Evolutionary conservation across 1,140 invertebrate species (phyloP), one percentile per base, ranked within the genome.

Genomic region (Aphelinus certus): DNA sequence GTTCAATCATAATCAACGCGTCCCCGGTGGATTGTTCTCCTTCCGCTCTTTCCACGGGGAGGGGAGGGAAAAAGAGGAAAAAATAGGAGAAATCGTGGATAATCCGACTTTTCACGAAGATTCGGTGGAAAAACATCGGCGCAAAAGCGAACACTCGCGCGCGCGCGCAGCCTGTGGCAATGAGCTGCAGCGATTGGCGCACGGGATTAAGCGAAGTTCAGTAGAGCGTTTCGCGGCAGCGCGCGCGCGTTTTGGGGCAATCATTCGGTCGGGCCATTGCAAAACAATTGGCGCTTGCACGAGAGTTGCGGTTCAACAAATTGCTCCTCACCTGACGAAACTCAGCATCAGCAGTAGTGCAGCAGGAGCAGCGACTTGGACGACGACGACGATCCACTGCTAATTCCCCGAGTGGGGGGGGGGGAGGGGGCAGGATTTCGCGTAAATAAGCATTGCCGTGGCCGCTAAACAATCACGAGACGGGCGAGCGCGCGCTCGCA

Each of bases 261-360:
- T 84, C 80, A 83, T 83, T 83, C 82, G 79, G 77, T 77, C 46
- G 60, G 75, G 80, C 81, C 80, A 81, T 84, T 84, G 83, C 82
- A 82, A 84, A 84, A 84, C 82, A 83, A 84, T 84, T 78, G 80
- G 53, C 75, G 73, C 76, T 70, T 46, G 63, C 56, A 43, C 67
- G 51, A 3, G 42, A 26, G 56, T 7, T 66, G 65, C 61, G 66
- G 53, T 80, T 74, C 71, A 76, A 76, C 65, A 77, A 80, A 80
- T 78, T 77, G 71, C 77, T 79, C 26, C 26, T 60, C 73, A 71
- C 48, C 58, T 76, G 73, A 80, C 79, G 77, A 78, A 79, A 77
- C 68, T 45, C 46, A 71, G 61, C 61, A 47, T 74, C 26, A 4
- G 53, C 45, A 10, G n/a, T 47, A 46, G 45, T 63, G 43, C 46